Percentiles rank a stretch among this genome's conserved stretches.
These are phyloP conservation scores for Podiceps cristatus DNA, from an alignment of 2,113 vertebrate species.

Conservation along the genomic window DNA sequence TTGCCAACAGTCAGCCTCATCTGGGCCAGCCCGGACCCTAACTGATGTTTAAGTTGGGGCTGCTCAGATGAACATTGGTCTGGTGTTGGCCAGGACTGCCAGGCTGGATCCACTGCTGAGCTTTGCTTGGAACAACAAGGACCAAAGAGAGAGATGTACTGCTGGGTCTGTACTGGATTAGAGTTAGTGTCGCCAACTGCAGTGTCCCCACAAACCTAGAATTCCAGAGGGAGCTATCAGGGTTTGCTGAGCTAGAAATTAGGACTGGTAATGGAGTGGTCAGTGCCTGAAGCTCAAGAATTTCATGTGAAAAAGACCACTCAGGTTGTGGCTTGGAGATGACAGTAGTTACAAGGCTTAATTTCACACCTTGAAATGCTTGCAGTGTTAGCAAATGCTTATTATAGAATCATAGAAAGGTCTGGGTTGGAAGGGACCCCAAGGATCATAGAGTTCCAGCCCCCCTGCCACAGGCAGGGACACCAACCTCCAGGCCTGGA, in stretches of 20 bases:
- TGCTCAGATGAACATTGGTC: neutral
- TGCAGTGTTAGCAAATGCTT: neutral
- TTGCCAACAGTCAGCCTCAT: neutral
- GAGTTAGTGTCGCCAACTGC: neutral
- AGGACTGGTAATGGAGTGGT: neutral
- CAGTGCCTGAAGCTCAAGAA: neutral
- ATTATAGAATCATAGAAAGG: no score
- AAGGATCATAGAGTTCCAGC: no score
- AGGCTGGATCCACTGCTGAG: neutral
- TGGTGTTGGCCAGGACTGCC: neutral
- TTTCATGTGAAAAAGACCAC: rapidly evolving
- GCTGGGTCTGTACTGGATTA: neutral
- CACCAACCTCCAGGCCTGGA: no score
- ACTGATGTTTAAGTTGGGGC: neutral
- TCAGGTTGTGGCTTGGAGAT: neutral
- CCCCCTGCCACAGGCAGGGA: no score
- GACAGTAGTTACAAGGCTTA: rapidly evolving
- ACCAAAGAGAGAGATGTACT: neutral
- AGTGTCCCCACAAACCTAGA: no score
- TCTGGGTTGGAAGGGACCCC: no score
- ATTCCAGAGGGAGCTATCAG: neutral
- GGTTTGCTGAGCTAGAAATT: neutral
- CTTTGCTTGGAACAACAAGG: neutral
- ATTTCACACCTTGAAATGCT: rapidly evolving
- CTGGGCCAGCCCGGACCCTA: no score